Evolutionary conservation across 1,140 invertebrate species (phyloP), one percentile per base, ranked within the genome.

Genomic region (Cotesia typhae): DNA sequence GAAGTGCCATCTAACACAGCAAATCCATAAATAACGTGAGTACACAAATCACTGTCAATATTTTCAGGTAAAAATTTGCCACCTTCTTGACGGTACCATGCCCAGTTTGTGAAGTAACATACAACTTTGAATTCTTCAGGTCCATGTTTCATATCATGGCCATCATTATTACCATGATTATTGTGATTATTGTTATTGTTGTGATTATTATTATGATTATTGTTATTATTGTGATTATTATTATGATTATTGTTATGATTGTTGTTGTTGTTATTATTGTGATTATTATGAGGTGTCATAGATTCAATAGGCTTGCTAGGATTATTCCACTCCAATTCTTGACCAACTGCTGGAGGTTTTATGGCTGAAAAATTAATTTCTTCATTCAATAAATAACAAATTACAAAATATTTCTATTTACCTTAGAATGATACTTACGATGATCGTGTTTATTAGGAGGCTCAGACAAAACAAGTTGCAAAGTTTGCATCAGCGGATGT

Each of bases 401-500:
- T 28, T 28, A 28, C 20, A 28, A 28, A 28, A 2, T 28, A 28
- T 28, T 28, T 1, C 20, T 0, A 28, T 28, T 28, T 28, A 1
- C 20, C 20, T 28, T 1, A 28, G 20, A 28, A 28, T 28, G 2
- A 28, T 28, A 28, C 77, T 77, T 73, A 86, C 84, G 80, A 75
- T 78, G 80, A 14, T 85, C 83, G 9, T 81, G 76, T 12, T 78
- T 71, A 9, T 78, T 83, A 0, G 83, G 79, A 4, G 84, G 81
- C 67, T 89, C 84, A 4, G 91, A 87, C 9, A 95, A 84, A 0
- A 91, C 91, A 75, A 90, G 88, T 72, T 92, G 90, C 10, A 95
- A 91, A 7, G 90, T 89, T 17, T 89, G 91, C 70, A 95, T 87
- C 4, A 95, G 82, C 0, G 94, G 94, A 88, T 95, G 92, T 61